phyloP scores from a whole-genome alignment of 2,113 vertebrate species.

The Nycticebus coucang region DNA sequence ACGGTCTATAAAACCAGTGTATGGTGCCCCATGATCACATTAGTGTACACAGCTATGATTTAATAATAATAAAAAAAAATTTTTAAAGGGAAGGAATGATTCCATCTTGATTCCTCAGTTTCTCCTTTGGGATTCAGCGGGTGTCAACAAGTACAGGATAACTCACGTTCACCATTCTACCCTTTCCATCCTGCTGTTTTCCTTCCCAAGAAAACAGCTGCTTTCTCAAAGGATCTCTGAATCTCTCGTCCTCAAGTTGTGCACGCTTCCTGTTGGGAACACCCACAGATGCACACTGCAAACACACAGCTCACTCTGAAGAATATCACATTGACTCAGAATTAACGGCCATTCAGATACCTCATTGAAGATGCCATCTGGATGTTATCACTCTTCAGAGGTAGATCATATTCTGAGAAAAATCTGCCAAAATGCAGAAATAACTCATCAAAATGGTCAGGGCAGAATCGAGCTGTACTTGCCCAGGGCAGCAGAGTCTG shows the following conservation, averaged over 20 bases:
- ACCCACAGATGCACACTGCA: conserved; percentile 61
- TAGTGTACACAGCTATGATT: too few relatives aligned
- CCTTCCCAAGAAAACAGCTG: conserved; percentile 57
- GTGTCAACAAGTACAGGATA: not conserved
- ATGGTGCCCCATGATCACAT: too few relatives aligned
- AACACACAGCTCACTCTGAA: conserved; percentile 48
- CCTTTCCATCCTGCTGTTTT: not conserved
- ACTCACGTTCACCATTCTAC: not conserved
- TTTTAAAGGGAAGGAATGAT: not conserved
- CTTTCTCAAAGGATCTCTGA: conserved; percentile 60
- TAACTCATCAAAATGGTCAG: conserved; percentile 61
- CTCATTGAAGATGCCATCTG: conserved; percentile 75
- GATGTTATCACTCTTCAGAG: conserved; percentile 68
- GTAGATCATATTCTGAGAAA: conserved; percentile 67
- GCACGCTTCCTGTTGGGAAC: conserved; percentile 53
- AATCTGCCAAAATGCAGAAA: conserved; percentile 66
- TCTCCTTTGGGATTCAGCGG: conserved; percentile 10
- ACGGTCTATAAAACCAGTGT: too few relatives aligned
- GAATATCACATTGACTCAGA: conserved; percentile 74
- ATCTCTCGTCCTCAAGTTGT: not conserved
- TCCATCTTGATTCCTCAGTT: not conserved
- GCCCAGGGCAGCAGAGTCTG: not conserved
- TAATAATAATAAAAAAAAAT: too few relatives aligned
- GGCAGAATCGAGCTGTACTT: not conserved
- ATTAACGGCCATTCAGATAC: conserved; percentile 67